Base-by-base conservation (phyloP, 2,113 vertebrate genomes). In the Morone saxatilis region DNA sequence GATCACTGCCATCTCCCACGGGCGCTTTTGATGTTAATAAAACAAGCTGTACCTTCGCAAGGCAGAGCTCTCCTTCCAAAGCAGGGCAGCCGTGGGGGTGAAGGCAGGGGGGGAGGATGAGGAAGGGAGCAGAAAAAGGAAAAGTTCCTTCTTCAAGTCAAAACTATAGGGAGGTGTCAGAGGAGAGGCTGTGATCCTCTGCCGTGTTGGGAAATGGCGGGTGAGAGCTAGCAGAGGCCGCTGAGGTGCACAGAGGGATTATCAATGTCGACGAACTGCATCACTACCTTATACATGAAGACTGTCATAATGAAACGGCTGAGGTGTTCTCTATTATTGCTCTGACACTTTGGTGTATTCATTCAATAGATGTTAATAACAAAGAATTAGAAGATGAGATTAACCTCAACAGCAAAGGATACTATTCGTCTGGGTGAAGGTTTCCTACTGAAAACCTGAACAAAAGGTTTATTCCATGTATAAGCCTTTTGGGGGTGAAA, bases 11-110 rank as follows among this genome's bases (percentile, higher is more conserved):
- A 78, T 90, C 88, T 94, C 94, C 94, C 95, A 84, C 77, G 87
- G 94, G 91, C 78, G 40, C 90, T 84, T 90, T 90, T 91, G 90
- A 92, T 91, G 93, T 93, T 95, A 94, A 95, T 95, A 95, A 95
- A 93, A 94, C 91, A 91, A 91, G 88, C 89, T 82, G 90, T 88
- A 94, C 93, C 94, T 94, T 92, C 65, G 75, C 66, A 72, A 84
- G 78, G 69, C 38, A 25, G 62, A 59, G 78, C 67, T 80, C 78
- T 80, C 41, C 66, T 88, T 85, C 75, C 75, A 86, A 86, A 81
- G 71, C 60, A 63, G 87, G 61, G 62, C 74, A 70, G 78, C 20
- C 6, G 41, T 11, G 65, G 82, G 79, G 75, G 78, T 63, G 73
- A 69, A 80, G 59, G 48, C 67, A 0, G 9, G 12, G 76, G 40